These are phyloP conservation scores for Phragmatobia fuliginosa DNA, from an alignment of 2,888 invertebrate species.

Conservation along the genomic window DNA sequence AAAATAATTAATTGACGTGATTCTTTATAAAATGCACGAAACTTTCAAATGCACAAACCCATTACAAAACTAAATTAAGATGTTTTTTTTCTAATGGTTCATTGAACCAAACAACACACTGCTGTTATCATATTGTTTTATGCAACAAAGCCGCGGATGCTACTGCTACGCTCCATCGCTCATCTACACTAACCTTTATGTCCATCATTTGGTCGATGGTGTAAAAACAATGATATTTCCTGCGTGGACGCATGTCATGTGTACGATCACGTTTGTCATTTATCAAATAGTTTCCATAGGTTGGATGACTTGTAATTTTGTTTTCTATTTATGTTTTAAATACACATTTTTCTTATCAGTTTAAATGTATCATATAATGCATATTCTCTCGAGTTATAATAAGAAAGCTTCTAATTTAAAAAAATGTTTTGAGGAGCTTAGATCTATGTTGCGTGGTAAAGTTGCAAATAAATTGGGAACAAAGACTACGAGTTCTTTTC, in stretches of 20 bases:
- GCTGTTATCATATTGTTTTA: constrained; percentile 71
- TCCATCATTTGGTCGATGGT: constrained; percentile 64
- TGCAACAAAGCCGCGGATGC: constrained; percentile 70
- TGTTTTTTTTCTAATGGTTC: constrained; percentile 25
- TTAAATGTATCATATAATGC: background rate
- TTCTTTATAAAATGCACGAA: background rate
- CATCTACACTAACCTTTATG: constrained; percentile 61
- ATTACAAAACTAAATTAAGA: constrained; percentile 8
- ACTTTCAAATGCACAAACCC: background rate
- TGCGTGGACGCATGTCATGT: constrained; percentile 46
- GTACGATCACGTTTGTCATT: constrained; percentile 30
- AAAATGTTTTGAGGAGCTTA: background rate
- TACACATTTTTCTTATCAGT: background rate
- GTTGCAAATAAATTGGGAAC: background rate
- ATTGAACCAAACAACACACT: constrained; percentile 55
- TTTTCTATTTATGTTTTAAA: background rate
- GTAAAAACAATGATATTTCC: constrained; percentile 72
- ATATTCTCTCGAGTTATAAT: background rate
- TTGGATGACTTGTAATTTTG: background rate
- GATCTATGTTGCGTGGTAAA: too few species aligned
- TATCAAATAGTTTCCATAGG: constrained; percentile 4
- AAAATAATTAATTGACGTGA: background rate
- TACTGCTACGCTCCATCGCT: constrained; percentile 71
- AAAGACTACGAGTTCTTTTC: background rate
- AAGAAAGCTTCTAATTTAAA: background rate